phyloP scores from a whole-genome alignment of 2,113 vertebrate species.

The Caloenas nicobarica region DNA sequence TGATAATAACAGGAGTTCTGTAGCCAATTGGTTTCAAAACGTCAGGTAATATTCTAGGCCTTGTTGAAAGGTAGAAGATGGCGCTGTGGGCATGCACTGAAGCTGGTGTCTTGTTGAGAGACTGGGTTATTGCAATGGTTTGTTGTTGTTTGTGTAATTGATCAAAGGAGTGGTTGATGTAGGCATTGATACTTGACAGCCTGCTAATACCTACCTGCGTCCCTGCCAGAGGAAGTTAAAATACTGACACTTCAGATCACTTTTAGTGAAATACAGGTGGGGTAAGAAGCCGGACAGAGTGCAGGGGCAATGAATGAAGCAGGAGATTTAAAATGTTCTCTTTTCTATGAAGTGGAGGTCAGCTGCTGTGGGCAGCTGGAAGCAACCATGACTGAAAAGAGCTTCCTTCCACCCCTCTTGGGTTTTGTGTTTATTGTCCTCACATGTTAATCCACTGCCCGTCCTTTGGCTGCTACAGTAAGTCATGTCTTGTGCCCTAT shows the following conservation, averaged over 20 bases:
- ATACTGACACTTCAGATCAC: neutral
- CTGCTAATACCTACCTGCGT: neutral
- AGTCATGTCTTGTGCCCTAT: neutral
- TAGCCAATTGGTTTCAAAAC: constrained; percentile 15
- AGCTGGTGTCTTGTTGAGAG: neutral
- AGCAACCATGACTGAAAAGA: neutral
- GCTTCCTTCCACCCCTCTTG: neutral
- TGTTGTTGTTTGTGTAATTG: neutral
- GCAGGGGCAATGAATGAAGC: neutral
- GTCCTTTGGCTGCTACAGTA: neutral
- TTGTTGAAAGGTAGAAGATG: neutral
- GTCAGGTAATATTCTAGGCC: neutral
- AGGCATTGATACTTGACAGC: neutral
- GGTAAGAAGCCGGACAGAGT: neutral
- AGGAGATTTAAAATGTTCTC: neutral
- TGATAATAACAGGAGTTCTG: neutral
- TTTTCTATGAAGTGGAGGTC: neutral
- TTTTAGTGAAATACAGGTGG: neutral
- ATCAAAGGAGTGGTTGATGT: constrained; percentile 7
- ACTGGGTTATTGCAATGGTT: neutral
- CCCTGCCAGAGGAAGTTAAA: neutral
- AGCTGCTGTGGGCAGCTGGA: neutral
- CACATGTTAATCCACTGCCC: fast-evolving
- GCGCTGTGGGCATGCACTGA: neutral
- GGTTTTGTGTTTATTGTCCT: neutral